Conservation (phyloP, 2,113 vertebrate genomes). For the Amblyornis subalaris region DNA sequence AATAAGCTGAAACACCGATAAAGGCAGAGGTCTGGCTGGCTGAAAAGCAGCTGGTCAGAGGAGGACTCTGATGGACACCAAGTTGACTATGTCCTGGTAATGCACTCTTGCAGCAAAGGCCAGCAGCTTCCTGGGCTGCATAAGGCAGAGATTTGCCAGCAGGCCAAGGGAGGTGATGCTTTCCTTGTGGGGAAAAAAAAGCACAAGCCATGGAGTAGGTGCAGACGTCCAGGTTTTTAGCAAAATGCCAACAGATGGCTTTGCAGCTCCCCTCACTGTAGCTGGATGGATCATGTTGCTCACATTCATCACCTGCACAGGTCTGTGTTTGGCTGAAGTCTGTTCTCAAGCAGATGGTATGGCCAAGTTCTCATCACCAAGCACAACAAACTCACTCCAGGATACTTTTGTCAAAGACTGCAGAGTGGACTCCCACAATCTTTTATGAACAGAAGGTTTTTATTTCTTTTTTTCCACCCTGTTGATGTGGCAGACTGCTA, state of each 20-base stretch:
- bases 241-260: not conserved
- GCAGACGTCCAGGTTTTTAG: not conserved
- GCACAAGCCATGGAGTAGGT: not conserved
- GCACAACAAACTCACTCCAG: not conserved
- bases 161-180: not conserved
- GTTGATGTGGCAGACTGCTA: not conserved
- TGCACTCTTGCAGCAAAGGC: not conserved
- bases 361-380: not conserved
- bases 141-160: not conserved
- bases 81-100: fast-evolving
- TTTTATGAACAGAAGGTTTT: not conserved
- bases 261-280: not conserved
- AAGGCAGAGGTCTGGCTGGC: not conserved
- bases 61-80: not conserved
- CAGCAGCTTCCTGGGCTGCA: not conserved
- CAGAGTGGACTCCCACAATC: not conserved
- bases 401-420: not conserved
- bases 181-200: not conserved
- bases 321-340: not conserved
- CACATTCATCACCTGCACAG: not conserved
- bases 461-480: not conserved
- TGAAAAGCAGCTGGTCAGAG: not conserved
- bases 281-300: not conserved
- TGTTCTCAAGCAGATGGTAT: not conserved
- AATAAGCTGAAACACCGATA: not conserved